Evolutionary conservation across 2,797 vertebrate genomes (phyloP).

Genomic region (Molossus alvarezi): DNA sequence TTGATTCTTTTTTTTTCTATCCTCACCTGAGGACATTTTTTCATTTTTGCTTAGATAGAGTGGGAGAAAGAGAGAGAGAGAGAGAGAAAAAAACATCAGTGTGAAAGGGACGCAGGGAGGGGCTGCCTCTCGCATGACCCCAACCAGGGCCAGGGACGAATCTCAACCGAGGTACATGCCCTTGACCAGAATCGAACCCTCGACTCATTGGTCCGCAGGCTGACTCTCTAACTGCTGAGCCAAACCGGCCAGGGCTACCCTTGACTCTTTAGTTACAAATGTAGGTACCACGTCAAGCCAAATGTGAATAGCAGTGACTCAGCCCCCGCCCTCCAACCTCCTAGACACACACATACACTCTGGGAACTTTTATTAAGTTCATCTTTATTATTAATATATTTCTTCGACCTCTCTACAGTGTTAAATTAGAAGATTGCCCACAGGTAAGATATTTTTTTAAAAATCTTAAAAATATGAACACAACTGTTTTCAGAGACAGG

Average conservation of each 20-base stretch:
- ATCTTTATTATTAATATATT: not conserved
- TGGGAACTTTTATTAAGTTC: not conserved
- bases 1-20: not conserved
- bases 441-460: not conserved
- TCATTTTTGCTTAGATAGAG: too few species aligned
- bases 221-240: too few species aligned
- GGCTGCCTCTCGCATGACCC: too few species aligned
- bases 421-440: constrained; percentile 36
- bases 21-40: too few species aligned
- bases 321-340: not conserved
- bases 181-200: too few species aligned
- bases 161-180: too few species aligned
- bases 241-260: too few species aligned
- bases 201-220: too few species aligned
- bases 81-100: too few species aligned
- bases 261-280: not conserved
- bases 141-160: too few species aligned
- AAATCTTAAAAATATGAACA: not conserved
- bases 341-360: not conserved
- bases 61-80: too few species aligned
- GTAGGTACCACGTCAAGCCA: not conserved
- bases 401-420: not conserved
- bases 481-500: constrained; percentile 34
- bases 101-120: too few species aligned
- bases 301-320: not conserved